Conservation (phyloP, 2,113 vertebrate species). For the Brachyistius frenatus region DNA sequence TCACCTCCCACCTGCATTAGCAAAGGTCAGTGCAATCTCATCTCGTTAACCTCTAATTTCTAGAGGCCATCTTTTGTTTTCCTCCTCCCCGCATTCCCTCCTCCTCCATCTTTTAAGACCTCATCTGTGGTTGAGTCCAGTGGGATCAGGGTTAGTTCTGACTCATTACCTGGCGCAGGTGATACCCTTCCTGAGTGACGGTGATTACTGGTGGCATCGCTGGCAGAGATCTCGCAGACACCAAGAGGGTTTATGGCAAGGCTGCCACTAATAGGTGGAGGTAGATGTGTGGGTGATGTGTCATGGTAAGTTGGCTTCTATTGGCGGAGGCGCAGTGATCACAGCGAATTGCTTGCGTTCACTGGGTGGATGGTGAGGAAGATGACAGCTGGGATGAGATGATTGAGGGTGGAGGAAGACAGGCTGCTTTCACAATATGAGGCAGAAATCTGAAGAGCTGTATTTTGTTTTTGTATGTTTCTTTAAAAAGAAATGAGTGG, state of each 20-base stretch:
- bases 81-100: slow-evolving; percentile 29
- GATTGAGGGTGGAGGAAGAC: slow-evolving; percentile 56
- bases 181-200: slow-evolving; percentile 63
- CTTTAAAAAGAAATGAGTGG: slow-evolving; percentile 39
- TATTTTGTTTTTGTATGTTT: slow-evolving; percentile 44
- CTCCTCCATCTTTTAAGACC: slow-evolving; percentile 39
- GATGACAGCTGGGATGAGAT: slow-evolving; percentile 68
- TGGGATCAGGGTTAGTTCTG: slow-evolving; percentile 76
- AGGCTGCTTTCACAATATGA: slow-evolving; percentile 43
- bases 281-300: slow-evolving; percentile 54
- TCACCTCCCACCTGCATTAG: slow-evolving; percentile 76
- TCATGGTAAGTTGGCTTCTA: slow-evolving; percentile 56
- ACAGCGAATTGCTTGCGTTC: slow-evolving; percentile 64
- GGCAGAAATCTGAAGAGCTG: slow-evolving; percentile 34
- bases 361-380: slow-evolving; percentile 58
- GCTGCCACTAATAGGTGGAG: slow-evolving; percentile 57
- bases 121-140: slow-evolving; percentile 61
- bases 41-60: slow-evolving; percentile 80
- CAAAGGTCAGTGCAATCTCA: slow-evolving; percentile 79
- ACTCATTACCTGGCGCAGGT: slow-evolving; percentile 77
- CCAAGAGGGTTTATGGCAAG: slow-evolving; percentile 45
- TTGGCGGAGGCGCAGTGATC: slow-evolving; percentile 64
- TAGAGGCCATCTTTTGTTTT: slow-evolving; percentile 75
- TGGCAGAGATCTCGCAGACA: slow-evolving; percentile 53
- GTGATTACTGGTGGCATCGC: slow-evolving; percentile 73